Base-by-base conservation (phyloP, 2,888 invertebrate species). In the Disparrhopalites patrizii region DNA sequence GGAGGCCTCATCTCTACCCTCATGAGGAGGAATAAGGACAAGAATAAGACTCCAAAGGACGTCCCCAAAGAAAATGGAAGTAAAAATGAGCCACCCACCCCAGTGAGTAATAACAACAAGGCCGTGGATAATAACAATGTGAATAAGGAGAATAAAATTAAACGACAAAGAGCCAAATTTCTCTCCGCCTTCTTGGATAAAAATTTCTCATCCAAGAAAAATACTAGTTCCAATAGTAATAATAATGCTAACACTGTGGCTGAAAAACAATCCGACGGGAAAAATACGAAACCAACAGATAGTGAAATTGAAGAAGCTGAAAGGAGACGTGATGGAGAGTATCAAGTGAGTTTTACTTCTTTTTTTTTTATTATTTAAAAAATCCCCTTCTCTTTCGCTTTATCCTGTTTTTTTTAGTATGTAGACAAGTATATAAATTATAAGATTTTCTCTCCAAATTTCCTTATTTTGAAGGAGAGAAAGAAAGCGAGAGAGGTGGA, bases 251-350 rank as follows among this genome's bases (percentile, higher is more conserved):
- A 20, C 5, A n/a, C 57, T 13, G 43, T 20, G 27, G 23, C 23
- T 25, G 38, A 40, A 15, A 62, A 18, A 13, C 36, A 51, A 23
- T 27, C 33, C 40, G n/a, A 50, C 7, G 33, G 54, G 15, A 64
- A 64, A 47, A 50, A 57, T 51, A 27, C 50, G 3, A 64, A 64
- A 51, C 64, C 64, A 1, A 60, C 65, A 33, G 69, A 69, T 40
- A 69, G 67, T 65, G 69, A 69, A 56, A 67, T 69, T 60, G 69
- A 69, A 55, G 69, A 69, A 27, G 67, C 65, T 47, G 69, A 69
- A 31, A 30, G 67, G n/a, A 56, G 65, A 36, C 62, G 69, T 15
- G 69, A 69, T 67, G 69, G 69, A 10, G 69, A 69, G 28, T 69
- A 69, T 55, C 69, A 69, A 25, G 69, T 69, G 54, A 62, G 62